phyloP scores from a whole-genome alignment of 2,888 invertebrate species.

The Ophion ventricosus region DNA sequence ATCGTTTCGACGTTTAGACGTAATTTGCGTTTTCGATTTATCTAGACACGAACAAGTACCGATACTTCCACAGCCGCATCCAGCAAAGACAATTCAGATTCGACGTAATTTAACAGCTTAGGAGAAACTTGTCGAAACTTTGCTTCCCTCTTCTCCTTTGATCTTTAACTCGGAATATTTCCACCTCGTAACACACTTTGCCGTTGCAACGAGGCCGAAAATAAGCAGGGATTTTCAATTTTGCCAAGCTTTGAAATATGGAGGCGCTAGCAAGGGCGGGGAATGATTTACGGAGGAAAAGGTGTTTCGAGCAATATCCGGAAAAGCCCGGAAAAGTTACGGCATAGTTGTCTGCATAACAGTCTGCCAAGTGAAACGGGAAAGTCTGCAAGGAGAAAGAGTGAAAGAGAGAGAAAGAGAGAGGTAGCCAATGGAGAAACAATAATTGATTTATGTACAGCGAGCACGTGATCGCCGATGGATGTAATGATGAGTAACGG shows the following conservation, averaged over 20 bases:
- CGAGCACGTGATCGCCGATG: conserved; percentile 32
- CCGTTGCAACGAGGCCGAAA: conserved; percentile 49
- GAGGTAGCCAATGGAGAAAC: conserved; percentile 23
- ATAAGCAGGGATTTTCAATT: conserved; percentile 55
- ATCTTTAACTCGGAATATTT: conserved; percentile 50
- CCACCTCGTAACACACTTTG: conserved; percentile 49
- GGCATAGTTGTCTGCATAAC: conserved; percentile 54
- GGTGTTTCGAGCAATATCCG: conserved; percentile 42
- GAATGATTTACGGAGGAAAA: conserved; percentile 30
- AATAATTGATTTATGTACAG: conserved; percentile 59
- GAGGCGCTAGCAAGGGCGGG: background rate
- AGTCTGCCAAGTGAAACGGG: conserved; percentile 42
- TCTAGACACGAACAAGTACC: background rate
- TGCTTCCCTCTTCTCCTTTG: conserved; percentile 47
- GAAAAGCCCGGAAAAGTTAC: conserved; percentile 50
- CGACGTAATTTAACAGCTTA: conserved; percentile 34
- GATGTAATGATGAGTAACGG: conserved; percentile 51
- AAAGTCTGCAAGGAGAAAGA: conserved; percentile 35
- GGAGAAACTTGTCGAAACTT: conserved; percentile 40
- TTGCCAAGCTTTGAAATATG: conserved; percentile 33
- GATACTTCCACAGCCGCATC: conserved; percentile 1
- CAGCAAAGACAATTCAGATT: conserved; percentile 39
- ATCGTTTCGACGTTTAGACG: too few species aligned
- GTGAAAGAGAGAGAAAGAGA: conserved; percentile 26
- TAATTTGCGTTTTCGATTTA: too few species aligned